These are phyloP conservation scores for Hassar affinis DNA, from an alignment of 2,113 vertebrate genomes.

Conservation along the genomic window DNA sequence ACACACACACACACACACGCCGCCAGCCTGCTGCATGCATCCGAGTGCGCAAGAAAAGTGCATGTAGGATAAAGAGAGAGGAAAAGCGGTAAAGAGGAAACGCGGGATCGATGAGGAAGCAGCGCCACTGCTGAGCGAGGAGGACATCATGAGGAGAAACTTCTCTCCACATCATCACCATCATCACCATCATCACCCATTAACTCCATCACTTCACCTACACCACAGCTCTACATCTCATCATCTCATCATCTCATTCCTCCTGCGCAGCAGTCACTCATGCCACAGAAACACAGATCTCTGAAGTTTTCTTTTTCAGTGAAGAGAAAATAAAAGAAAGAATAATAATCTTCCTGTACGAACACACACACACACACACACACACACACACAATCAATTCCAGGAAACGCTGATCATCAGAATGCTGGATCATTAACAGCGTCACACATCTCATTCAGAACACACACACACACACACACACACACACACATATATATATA, in stretches of 20 bases:
- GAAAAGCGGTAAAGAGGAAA: background rate
- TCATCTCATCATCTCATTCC: too few species aligned
- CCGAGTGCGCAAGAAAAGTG: slow-evolving; percentile 19
- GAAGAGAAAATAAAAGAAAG: background rate
- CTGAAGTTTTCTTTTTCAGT: background rate
- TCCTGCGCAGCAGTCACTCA: background rate
- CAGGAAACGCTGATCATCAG: slow-evolving; percentile 24
- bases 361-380: background rate
- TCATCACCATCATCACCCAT: background rate
- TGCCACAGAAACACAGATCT: background rate
- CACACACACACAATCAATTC: background rate
- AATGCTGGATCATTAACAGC: background rate
- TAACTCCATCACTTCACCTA: background rate
- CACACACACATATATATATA: background rate
- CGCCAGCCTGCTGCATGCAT: slow-evolving; percentile 29
- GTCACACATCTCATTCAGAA: too few species aligned
- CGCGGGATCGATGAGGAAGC: background rate
- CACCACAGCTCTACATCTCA: background rate
- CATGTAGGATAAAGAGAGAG: background rate
- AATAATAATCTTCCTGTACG: background rate
- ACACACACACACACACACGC: slow-evolving; percentile 2
- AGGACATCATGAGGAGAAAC: slow-evolving; percentile 16
- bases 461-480: background rate
- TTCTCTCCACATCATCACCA: background rate
- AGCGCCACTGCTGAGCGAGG: background rate